These are phyloP conservation scores for Onychorhynchus coronatus DNA, from an alignment of 2,113 vertebrate genomes.

Conservation along the genomic window DNA sequence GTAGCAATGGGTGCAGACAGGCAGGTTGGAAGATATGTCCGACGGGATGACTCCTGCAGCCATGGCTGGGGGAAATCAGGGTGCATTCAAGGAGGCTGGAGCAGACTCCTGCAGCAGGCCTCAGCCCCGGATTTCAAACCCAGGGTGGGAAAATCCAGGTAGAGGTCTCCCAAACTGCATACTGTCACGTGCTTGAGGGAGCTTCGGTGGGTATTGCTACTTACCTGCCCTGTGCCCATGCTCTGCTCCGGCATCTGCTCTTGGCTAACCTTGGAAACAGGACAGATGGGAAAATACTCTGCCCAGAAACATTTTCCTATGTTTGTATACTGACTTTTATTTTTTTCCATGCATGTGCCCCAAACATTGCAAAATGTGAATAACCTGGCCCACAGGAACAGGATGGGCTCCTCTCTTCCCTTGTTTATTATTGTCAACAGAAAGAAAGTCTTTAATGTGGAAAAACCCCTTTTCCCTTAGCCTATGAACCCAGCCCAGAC, in stretches of 20 bases:
- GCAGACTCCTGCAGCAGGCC: neutral
- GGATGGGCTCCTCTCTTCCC: neutral
- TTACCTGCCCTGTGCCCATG: neutral
- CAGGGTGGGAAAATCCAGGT: neutral
- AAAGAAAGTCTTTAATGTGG: slow-evolving; percentile 41
- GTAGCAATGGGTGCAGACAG: neutral
- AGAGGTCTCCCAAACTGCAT: neutral
- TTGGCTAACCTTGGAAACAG: neutral
- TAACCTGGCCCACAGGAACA: neutral
- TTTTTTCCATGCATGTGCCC: neutral
- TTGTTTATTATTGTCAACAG: neutral
- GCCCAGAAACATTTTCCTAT: neutral
- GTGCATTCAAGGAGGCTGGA: neutral
- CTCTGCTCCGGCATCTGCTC: neutral
- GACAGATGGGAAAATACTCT: neutral
- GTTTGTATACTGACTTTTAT: neutral
- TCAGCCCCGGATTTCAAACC: neutral
- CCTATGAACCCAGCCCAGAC: neutral
- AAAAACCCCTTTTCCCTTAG: neutral
- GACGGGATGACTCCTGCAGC: neutral
- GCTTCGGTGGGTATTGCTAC: neutral
- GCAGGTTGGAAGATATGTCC: rapidly evolving
- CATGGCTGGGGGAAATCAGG: rapidly evolving
- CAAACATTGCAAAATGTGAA: neutral
- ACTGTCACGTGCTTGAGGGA: neutral